Percentiles rank a stretch among this genome's conserved stretches.
These are phyloP conservation scores for Eucidaris tribuloides DNA, from an alignment of 35 echinoderm and acorn worm species.

Conservation along the genomic window DNA sequence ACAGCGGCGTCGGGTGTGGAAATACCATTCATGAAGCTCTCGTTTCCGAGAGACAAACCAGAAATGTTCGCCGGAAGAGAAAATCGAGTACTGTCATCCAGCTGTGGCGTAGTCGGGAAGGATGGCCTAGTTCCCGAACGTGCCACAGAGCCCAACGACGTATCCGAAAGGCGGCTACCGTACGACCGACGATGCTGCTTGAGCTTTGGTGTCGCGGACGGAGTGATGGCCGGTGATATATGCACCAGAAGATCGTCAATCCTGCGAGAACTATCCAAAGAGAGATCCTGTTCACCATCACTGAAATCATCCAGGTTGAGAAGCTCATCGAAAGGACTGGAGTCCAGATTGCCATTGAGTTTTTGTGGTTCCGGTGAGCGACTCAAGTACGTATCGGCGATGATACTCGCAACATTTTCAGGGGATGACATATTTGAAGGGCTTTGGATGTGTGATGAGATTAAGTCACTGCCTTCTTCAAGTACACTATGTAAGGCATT, in stretches of 20 bases:
- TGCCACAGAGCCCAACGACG: neutral
- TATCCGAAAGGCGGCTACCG: neutral
- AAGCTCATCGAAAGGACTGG: slow-evolving; percentile 6
- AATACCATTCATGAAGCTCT: neutral
- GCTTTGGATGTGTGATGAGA: neutral
- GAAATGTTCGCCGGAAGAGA: neutral
- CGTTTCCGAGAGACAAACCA: neutral
- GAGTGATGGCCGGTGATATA: slow-evolving; percentile 60
- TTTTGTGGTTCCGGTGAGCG: neutral
- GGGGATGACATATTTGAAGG: neutral
- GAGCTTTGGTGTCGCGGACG: slow-evolving; percentile 73
- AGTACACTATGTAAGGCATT: neutral
- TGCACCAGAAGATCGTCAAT: slow-evolving; percentile 69
- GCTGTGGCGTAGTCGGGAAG: neutral
- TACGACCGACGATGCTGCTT: neutral
- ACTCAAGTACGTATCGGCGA: too few species aligned
- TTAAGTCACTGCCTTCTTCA: neutral
- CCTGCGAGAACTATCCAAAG: slow-evolving; percentile 12
- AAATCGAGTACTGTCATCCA: neutral
- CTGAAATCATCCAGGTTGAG: slow-evolving; percentile 7
- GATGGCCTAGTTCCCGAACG: neutral
- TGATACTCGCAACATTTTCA: too few species aligned
- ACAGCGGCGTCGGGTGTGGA: neutral
- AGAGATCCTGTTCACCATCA: slow-evolving; percentile 4
- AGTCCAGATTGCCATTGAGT: neutral